These are phyloP conservation scores for rabbit (Oryctolagus cuniculus) DNA, from an alignment of 2,113 vertebrate genomes.

Conservation along the genomic window DNA sequence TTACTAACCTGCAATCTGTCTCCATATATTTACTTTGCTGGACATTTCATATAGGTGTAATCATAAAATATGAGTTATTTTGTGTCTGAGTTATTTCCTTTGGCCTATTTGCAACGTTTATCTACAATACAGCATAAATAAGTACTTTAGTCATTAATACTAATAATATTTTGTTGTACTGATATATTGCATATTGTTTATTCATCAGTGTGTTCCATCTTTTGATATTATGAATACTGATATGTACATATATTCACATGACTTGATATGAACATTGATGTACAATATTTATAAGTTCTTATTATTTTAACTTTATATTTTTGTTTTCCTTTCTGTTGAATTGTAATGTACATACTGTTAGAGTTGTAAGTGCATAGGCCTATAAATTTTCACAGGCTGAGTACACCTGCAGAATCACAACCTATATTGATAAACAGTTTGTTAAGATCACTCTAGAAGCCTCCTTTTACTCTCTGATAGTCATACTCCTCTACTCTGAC, in stretches of 20 bases:
- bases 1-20: neutral
- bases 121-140: neutral
- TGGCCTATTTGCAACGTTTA: neutral
- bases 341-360: neutral
- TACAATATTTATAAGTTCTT: neutral
- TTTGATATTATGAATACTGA: neutral
- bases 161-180: neutral
- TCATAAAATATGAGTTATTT: neutral
- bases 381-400: neutral
- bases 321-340: neutral
- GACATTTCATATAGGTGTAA: neutral
- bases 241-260: no score
- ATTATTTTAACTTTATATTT: neutral
- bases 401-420: neutral
- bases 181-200: neutral
- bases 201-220: neutral
- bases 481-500: neutral
- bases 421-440: neutral
- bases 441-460: neutral
- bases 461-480: no score
- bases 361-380: neutral
- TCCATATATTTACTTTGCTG: neutral
- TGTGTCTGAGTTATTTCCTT: no score
- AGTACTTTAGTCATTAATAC: neutral
- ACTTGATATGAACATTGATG: neutral